phyloP scores from a whole-genome alignment of 2,113 vertebrate genomes.

The Macaca fascicularis region T2T-MFA8v1.1 NC_088386.1:42247001-42247500 shows the following conservation, averaged over 20 bases:
- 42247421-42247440: conserved; percentile 92
- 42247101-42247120: conserved; percentile 83
- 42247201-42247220: conserved; percentile 87
- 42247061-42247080: conserved; percentile 79
- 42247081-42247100: conserved; percentile 81
- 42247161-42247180: conserved; percentile 84
- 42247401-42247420: conserved; percentile 92
- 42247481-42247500: conserved; percentile 88
- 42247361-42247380: conserved; percentile 92
- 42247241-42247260: conserved; percentile 90
- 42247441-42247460: conserved; percentile 92
- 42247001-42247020: conserved; percentile 77
- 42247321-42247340: conserved; percentile 89
- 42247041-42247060: conserved; percentile 81
- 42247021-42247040: conserved; percentile 73
- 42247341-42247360: conserved; percentile 92
- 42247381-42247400: conserved; percentile 91
- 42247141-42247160: conserved; percentile 80
- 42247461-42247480: conserved; percentile 90
- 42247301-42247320: conserved; percentile 90
- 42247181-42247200: conserved; percentile 86
- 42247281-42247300: conserved; percentile 91
- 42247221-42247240: conserved; percentile 88
- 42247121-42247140: conserved; percentile 83
- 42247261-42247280: conserved; percentile 92